These are phyloP conservation scores for Halcyon chelicuti DNA, from an alignment of 2,797 vertebrate species.

Conservation along the genomic window DNA sequence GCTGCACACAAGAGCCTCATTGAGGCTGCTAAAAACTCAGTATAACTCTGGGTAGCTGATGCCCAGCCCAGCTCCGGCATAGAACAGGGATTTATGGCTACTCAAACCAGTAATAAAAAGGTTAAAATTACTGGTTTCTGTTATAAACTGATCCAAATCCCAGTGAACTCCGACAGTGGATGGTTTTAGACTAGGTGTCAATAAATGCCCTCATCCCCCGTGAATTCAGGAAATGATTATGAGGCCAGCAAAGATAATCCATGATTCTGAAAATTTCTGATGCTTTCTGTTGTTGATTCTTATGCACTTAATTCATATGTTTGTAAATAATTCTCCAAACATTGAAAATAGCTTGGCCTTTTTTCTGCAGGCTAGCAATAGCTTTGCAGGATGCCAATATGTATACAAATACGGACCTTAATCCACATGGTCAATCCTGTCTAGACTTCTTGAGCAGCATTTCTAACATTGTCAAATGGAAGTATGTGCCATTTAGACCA, in stretches of 20 bases:
- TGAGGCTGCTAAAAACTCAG: background rate
- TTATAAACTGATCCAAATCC: background rate
- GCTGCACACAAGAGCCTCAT: background rate
- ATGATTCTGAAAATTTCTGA: background rate
- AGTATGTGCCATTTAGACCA: background rate
- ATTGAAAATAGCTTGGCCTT: slow-evolving; percentile 30
- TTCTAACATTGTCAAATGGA: slow-evolving; percentile 1
- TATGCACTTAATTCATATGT: slow-evolving; percentile 1
- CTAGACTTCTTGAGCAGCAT: slow-evolving; percentile 24
- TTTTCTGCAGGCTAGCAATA: background rate
- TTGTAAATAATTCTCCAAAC: slow-evolving; percentile 37
- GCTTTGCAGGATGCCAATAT: background rate
- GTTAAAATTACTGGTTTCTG: background rate
- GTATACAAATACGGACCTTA: background rate
- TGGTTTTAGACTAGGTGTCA: background rate
- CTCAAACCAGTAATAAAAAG: background rate
- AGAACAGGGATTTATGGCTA: background rate
- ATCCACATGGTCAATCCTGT: background rate
- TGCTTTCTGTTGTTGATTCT: background rate
- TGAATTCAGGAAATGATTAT: background rate
- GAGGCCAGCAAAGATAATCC: background rate
- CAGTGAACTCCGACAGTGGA: background rate
- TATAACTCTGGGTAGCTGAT: background rate
- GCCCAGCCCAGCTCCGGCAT: background rate
- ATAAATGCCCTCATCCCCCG: background rate